These are phyloP conservation scores for Synaphobranchus kaupii DNA, from an alignment of 2,797 vertebrate species.

Conservation along the genomic window DNA sequence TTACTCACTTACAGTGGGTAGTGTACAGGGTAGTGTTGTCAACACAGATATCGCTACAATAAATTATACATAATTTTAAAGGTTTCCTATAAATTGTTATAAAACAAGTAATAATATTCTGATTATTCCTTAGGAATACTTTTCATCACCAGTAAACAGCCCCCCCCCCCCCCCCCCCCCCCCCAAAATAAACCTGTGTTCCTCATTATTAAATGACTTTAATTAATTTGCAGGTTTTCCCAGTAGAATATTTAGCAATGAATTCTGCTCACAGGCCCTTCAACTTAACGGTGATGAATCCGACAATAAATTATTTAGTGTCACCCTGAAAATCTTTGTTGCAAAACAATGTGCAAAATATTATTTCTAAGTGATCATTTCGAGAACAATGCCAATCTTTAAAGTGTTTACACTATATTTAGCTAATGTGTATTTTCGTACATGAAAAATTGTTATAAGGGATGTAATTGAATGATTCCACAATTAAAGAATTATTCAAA, in stretches of 20 bases:
- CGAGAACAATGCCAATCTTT: background rate
- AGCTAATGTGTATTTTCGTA: background rate
- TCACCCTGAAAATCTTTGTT: constrained; percentile 7
- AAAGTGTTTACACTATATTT: background rate
- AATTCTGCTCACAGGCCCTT: background rate
- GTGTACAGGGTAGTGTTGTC: background rate
- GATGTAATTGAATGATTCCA: background rate
- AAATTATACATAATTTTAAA: background rate
- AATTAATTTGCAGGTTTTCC: background rate
- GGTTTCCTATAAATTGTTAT: background rate
- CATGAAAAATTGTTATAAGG: background rate
- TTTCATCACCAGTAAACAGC: background rate
- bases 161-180: background rate
- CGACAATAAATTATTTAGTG: background rate
- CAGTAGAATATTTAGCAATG: background rate
- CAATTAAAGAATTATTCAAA: background rate
- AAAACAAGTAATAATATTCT: background rate
- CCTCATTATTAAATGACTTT: background rate
- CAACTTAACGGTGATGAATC: background rate
- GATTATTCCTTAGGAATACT: background rate
- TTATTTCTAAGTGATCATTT: background rate
- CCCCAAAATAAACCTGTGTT: background rate
- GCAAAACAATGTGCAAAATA: background rate
- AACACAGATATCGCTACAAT: background rate
- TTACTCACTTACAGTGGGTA: too few species aligned